Conservation (phyloP, 1,140 invertebrate genomes). For the Drosophila repleta region DNA sequence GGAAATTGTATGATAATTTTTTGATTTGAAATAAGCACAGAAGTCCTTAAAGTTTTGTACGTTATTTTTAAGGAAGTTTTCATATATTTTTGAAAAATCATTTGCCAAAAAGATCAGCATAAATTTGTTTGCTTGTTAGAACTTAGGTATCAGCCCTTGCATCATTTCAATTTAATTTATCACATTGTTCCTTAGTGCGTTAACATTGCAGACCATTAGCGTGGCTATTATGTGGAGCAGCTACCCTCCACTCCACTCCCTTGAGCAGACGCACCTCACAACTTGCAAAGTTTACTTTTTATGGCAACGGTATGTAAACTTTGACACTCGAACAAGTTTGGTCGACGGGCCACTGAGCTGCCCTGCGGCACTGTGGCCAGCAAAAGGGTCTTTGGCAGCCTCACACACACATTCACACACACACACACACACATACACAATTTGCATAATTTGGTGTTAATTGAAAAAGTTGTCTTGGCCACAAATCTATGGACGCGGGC, state of each 20-base stretch:
- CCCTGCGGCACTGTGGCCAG: not conserved
- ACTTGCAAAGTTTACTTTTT: conserved; percentile 27
- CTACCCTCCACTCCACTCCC: not conserved
- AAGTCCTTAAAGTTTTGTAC: no score
- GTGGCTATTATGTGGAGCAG: not conserved
- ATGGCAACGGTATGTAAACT: conserved; percentile 31
- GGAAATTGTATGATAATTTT: no score
- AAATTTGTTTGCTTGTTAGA: not conserved
- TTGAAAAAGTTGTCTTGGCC: conserved; percentile 69
- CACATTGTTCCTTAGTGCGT: not conserved
- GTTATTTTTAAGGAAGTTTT: not conserved
- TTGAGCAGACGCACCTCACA: conserved; percentile 6
- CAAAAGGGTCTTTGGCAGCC: conserved; percentile 45
- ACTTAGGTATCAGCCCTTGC: not conserved
- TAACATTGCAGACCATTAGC: conserved; percentile 6
- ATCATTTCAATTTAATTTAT: conserved; percentile 5
- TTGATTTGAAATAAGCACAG: no score
- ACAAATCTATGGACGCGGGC: conserved; percentile 44
- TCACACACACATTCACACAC: conserved; percentile 28
- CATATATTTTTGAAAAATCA: no score
- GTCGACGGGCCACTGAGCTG: conserved; percentile 12
- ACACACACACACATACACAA: conserved; percentile 51
- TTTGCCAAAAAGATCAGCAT: no score
- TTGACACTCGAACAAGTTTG: conserved; percentile 14
- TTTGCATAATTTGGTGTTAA: conserved; percentile 79